Percentiles rank a stretch among this genome's conserved stretches.
Conservation (phyloP, 2,888 invertebrate species). For the Hoplodrina ambigua region DNA sequence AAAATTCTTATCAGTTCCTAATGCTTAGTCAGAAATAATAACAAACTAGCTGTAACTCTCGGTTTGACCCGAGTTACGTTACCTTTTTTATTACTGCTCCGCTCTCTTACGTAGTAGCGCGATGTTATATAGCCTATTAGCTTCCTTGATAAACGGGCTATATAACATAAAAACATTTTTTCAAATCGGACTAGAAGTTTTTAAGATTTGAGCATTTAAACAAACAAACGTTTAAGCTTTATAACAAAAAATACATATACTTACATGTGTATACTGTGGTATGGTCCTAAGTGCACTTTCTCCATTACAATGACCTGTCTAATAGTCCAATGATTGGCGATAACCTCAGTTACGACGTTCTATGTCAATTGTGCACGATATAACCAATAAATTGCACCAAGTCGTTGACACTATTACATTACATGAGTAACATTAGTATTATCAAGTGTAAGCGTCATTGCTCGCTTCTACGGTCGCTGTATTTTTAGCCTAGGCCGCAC, state of each 20-base stretch:
- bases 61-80: too few species aligned
- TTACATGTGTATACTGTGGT: background rate
- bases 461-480: conserved; percentile 77
- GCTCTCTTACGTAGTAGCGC: too few species aligned
- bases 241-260: too few species aligned
- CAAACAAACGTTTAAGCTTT: too few species aligned
- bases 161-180: too few species aligned
- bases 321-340: conserved; percentile 70
- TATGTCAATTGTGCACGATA: conserved; percentile 73
- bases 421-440: conserved; percentile 86
- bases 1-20: background rate
- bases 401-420: conserved; percentile 86
- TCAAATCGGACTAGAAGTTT: too few species aligned
- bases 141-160: too few species aligned
- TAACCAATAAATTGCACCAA: conserved; percentile 82
- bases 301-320: conserved; percentile 68
- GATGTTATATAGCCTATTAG: too few species aligned
- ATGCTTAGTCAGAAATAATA: background rate
- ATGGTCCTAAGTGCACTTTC: conserved; percentile 45
- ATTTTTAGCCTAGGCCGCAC: conserved; percentile 90
- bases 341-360: conserved; percentile 70
- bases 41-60: too few species aligned
- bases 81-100: too few species aligned
- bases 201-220: too few species aligned
- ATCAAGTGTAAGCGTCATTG: conserved; percentile 87